Base-by-base conservation (phyloP, 2,797 vertebrate species). In the Molossus molossus region DNA sequence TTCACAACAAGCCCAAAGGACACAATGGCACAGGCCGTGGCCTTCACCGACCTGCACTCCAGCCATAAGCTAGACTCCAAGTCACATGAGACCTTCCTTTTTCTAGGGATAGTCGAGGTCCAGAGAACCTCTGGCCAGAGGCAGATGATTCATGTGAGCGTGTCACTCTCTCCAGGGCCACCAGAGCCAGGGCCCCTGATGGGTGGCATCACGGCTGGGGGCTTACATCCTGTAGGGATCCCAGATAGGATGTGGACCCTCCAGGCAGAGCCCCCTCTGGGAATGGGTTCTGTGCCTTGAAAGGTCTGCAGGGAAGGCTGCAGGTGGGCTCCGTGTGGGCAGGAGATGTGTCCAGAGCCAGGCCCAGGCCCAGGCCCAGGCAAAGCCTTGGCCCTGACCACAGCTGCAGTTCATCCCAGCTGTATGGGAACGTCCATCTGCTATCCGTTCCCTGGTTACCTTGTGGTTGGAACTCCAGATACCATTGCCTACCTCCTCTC, bases 41-140 rank as follows among this genome's bases (percentile, higher is more conserved):
- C 21, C 57, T 70, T 85, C 4, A 10, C 17, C 3, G 4, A 10
- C 7, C 14, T 2, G 53, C 11, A 10, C 60, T 0, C 0, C 17
- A 76, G 76, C 79, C 50, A 65, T 12, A 27, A 27, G 48, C n/a
- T 72, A 29, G 82, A 58, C 11, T 64, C 45, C 1, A 13, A 14
- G 33, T 55, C 45, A 17, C 53, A 29, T 29, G 17, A 20, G 57
- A 40, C n/a, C n/a, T 84, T 88, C 84, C 21, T 6, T 0, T 14
- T 21, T 29, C 53, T 67, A 48, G 45, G 76, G 55, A 69, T 9
- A 37, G 50, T 27, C 40, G 40, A 64, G 65, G 62, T 37, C 62
- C 55, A 45, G 82, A 86, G 33, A 70, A 33, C 18, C n/a, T 94
- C 37, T 12, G 15, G 37, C 48, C 62, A 77, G 77, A 83, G 48